Evolutionary conservation across 2,888 invertebrate genomes (phyloP).

Genomic region (Cyrtodaria siliqua): DNA sequence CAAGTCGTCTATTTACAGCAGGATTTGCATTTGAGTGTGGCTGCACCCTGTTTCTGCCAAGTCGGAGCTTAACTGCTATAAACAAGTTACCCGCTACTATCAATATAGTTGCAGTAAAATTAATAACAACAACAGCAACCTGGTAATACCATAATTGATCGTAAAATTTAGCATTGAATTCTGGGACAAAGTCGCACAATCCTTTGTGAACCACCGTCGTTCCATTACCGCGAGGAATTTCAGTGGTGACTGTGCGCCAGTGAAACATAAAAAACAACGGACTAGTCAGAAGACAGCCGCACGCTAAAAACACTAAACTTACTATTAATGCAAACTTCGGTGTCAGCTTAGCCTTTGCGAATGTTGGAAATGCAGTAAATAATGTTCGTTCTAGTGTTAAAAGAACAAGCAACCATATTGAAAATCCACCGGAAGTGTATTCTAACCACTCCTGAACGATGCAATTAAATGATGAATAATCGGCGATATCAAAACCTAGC

Average conservation of each 20-base stretch:
- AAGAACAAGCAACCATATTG: constrained; percentile 18
- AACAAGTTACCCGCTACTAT: background rate
- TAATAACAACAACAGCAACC: background rate
- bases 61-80: background rate
- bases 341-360: constrained; percentile 6
- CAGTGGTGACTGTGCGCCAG: background rate
- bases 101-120: background rate
- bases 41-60: background rate
- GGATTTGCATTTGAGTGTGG: background rate
- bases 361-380: constrained; percentile 8
- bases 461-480: constrained; percentile 13
- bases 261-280: background rate
- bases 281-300: background rate
- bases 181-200: background rate
- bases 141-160: background rate
- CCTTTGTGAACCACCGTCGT: background rate
- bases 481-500: background rate
- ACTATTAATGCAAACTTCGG: constrained; percentile 11
- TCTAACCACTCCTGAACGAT: constrained; percentile 4
- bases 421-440: constrained; percentile 14
- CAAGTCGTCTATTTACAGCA: background rate
- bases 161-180: background rate
- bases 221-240: background rate
- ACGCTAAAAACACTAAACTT: background rate
- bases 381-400: constrained; percentile 28